Base-by-base conservation (phyloP, 1,140 invertebrate species). In the Calosoma granatense region DNA sequence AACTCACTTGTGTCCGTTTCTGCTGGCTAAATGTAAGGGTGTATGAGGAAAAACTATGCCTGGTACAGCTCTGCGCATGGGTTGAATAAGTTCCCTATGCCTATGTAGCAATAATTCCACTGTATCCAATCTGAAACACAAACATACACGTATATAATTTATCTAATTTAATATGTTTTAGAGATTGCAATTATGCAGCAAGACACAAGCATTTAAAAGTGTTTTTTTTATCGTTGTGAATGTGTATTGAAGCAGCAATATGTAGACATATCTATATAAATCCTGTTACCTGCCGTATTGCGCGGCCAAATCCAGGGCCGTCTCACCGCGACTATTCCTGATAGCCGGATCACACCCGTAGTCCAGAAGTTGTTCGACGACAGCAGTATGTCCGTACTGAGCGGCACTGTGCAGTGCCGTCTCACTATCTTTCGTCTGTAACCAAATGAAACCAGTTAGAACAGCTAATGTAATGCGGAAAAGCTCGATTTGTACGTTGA, bases 331-430 rank as follows among this genome's bases (percentile, higher is more conserved):
- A 56, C 82, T 82, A 74, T 97, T 98, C 41, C 88, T 81, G 63
- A 97, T 85, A 60, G 84, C 85, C 20, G 94, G 90, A 79, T 98
- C 92, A 61, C 92, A 93, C 60, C 87, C 84, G 63, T 88, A 82
- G 61, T 92, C 81, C 55, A 98, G 75, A 60, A 98, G 79, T 65
- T 93, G 81, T 23, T 81, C 81, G 51, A 97, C 87, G n/a, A 94
- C 92, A 57, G 84, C 82, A 53, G 86, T 87, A 70, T 96, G 92
- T 6, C 94, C 95, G 74, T 94, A 95, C 71, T 98, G 94, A 54
- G 94, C 88, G 0, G 94, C 94, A 70, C 88, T 92, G 68, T 97
- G 91, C 59, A 98, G 76, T 12, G 94, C 88, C 20, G 94, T 96
- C 72, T 98, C 94, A 64, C 91, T 88, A 71, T 93, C 90, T 65